Evolutionary conservation across 2,113 vertebrate species (phyloP).

Genomic region (Hymenochirus boettgeri): DNA sequence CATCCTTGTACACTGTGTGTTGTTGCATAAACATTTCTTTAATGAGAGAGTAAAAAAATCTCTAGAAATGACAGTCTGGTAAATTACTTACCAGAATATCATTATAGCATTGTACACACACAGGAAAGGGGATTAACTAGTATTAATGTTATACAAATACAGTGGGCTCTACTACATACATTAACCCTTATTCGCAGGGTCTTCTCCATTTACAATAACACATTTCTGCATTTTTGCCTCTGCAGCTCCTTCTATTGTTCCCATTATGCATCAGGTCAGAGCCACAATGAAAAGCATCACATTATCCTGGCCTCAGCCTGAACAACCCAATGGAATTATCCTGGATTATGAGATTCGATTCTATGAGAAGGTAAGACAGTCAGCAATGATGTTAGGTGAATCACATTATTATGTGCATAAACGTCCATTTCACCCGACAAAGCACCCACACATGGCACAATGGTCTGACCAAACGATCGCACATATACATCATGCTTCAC

Average conservation of each 20-base stretch:
- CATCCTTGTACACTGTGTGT: too few species aligned
- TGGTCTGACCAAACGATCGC: too few species aligned
- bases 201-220: background rate
- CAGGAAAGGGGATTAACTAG: too few species aligned
- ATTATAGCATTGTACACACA: too few species aligned
- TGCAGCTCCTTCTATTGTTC: slow-evolving; percentile 91
- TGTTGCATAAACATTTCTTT: too few species aligned
- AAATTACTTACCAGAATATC: too few species aligned
- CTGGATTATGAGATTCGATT: slow-evolving; percentile 94
- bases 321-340: slow-evolving; percentile 97
- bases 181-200: background rate
- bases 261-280: slow-evolving; percentile 98
- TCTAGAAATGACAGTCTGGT: too few species aligned
- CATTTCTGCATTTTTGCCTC: slow-evolving; percentile 46
- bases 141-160: background rate
- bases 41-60: too few species aligned
- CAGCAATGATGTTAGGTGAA: background rate
- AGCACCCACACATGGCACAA: too few species aligned
- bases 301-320: slow-evolving; percentile 94
- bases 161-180: background rate
- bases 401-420: too few species aligned
- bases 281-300: slow-evolving; percentile 98
- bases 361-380: slow-evolving; percentile 86
- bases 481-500: too few species aligned
- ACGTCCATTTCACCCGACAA: too few species aligned